Percentiles rank a stretch among this genome's conserved stretches.
phyloP scores from a whole-genome alignment of 2,113 vertebrate species.

The Lepisosteus osseus region DNA sequence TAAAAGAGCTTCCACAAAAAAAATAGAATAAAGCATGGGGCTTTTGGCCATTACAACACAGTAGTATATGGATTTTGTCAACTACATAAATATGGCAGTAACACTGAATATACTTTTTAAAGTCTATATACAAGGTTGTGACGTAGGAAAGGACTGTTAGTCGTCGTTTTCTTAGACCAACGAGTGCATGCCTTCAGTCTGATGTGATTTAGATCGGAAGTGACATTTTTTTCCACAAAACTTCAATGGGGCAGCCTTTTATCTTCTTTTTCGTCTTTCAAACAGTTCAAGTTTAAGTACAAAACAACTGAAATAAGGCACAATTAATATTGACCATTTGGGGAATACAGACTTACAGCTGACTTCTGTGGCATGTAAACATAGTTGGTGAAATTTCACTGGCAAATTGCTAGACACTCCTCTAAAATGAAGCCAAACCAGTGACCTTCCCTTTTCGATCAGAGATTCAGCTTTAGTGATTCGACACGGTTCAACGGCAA shows the following conservation, averaged over 20 bases:
- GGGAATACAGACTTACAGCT: conserved; percentile 68
- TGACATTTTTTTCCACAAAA: conserved; percentile 57
- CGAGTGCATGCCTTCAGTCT: conserved; percentile 65
- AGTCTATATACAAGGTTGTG: conserved; percentile 84
- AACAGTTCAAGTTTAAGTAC: conserved; percentile 76
- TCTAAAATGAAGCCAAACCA: conserved; percentile 16
- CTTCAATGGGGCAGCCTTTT: conserved; percentile 34
- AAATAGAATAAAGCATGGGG: conserved; percentile 52
- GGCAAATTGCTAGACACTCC: conserved; percentile 20
- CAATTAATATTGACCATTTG: conserved; percentile 83
- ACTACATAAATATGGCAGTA: conserved; percentile 91
- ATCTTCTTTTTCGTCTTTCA: conserved; percentile 52
- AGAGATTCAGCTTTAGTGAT: conserved; percentile 45
- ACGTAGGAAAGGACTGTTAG: conserved; percentile 63
- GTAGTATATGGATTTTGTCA: conserved; percentile 75
- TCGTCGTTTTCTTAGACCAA: conserved; percentile 58
- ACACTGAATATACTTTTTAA: conserved; percentile 88
- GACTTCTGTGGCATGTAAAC: conserved; percentile 64
- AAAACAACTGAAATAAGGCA: conserved; percentile 93
- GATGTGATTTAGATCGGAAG: conserved; percentile 60
- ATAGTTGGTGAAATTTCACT: conserved; percentile 51
- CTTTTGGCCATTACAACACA: conserved; percentile 83
- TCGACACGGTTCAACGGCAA: conserved; percentile 43
- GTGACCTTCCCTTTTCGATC: conserved; percentile 59
- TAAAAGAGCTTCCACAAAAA: conserved; percentile 46